These are phyloP conservation scores for Eucriotettix oculatus DNA, from an alignment of 2,888 invertebrate genomes.

Conservation along the genomic window DNA sequence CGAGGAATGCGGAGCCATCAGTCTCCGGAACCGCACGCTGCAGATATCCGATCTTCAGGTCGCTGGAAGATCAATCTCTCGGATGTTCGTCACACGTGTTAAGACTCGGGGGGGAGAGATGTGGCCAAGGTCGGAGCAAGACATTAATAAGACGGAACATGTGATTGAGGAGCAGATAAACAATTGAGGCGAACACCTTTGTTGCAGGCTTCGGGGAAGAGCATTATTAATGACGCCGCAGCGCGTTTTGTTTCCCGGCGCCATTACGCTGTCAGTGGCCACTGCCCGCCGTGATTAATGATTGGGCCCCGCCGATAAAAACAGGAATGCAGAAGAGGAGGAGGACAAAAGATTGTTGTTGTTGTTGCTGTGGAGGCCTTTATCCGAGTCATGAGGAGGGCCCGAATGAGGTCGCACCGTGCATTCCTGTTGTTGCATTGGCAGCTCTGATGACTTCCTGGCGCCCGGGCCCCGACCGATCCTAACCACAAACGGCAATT, in stretches of 20 bases:
- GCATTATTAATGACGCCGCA: background rate
- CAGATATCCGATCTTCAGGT: too few relatives aligned
- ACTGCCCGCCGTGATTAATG: background rate
- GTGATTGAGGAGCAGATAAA: background rate
- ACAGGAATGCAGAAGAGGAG: background rate
- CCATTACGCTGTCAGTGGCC: background rate
- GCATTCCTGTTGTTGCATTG: too few relatives aligned
- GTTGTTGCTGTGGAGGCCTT: background rate
- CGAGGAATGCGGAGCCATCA: background rate
- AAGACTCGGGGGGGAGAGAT: background rate
- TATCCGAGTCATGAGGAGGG: too few relatives aligned
- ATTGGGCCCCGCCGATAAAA: background rate
- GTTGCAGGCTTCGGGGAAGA: background rate
- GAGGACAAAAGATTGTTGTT: background rate
- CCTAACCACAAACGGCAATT: too few relatives aligned
- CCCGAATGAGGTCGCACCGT: too few relatives aligned
- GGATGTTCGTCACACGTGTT: background rate
- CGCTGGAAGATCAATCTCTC: too few relatives aligned
- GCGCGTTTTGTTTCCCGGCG: background rate
- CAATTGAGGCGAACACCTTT: background rate
- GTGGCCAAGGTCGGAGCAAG: background rate
- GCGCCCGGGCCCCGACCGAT: too few relatives aligned
- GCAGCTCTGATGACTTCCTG: too few relatives aligned
- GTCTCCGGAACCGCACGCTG: too few relatives aligned
- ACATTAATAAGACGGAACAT: background rate